phyloP scores from a whole-genome alignment of 2,113 vertebrate species.

The Sorex araneus region DNA sequence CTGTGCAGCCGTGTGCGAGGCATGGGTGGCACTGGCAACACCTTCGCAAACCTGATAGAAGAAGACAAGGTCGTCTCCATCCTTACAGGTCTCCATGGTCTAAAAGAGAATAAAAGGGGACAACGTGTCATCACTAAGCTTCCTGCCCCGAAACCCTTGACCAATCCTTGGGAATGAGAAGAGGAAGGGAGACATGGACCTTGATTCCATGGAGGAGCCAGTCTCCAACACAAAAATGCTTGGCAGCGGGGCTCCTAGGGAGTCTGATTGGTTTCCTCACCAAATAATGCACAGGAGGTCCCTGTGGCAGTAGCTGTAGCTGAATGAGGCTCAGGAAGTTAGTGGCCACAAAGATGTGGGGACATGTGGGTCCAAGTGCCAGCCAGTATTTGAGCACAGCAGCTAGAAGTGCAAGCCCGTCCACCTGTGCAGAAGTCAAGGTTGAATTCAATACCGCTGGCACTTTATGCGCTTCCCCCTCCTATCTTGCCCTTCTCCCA shows the following conservation, averaged over 20 bases:
- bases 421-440: conserved; percentile 88
- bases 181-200: not conserved
- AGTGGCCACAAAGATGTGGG: conserved; percentile 95
- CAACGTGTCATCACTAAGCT: not conserved
- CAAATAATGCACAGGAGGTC: conserved; percentile 92
- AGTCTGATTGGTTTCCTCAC: conserved; percentile 83
- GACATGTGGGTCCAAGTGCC: conserved; percentile 89
- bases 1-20: conserved; percentile 95
- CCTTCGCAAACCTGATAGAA: conserved; percentile 96
- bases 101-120: conserved; percentile 77
- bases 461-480: not conserved
- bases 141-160: not conserved
- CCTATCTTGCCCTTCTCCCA: not conserved
- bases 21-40: conserved; percentile 93
- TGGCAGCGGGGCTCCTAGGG: not conserved
- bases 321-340: conserved; percentile 97
- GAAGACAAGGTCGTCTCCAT: conserved; percentile 95
- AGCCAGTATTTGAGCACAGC: conserved; percentile 95
- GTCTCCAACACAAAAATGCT: not conserved
- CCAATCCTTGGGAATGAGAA: not conserved
- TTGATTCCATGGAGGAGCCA: not conserved
- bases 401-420: conserved; percentile 95
- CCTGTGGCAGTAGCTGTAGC: conserved; percentile 93
- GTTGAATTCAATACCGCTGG: not conserved
- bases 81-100: conserved; percentile 96